phyloP scores from a whole-genome alignment of 2,113 vertebrate species.

The Pyxicephalus adspersus region DNA sequence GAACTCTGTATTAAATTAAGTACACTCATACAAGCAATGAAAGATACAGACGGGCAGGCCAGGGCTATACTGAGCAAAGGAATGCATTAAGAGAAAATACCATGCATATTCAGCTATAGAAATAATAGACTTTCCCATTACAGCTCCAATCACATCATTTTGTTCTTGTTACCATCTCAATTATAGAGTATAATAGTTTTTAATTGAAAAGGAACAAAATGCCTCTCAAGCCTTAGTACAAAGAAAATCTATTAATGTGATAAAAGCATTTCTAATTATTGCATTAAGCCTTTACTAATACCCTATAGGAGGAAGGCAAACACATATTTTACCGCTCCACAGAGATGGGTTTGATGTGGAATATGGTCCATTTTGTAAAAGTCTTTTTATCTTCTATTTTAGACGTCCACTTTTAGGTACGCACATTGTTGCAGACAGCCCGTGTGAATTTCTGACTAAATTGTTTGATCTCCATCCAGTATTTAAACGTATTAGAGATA shows the following conservation, averaged over 20 bases:
- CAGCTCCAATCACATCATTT: slow-evolving; percentile 25
- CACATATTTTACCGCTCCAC: slow-evolving; percentile 49
- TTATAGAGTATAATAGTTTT: slow-evolving; percentile 49
- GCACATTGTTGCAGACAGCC: too few species aligned
- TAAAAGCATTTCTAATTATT: slow-evolving; percentile 58
- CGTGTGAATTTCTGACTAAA: too few species aligned
- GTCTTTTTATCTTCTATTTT: slow-evolving; percentile 19
- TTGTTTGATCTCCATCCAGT: too few species aligned
- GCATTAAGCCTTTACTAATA: slow-evolving; percentile 54
- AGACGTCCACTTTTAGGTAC: not conserved
- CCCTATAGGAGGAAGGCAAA: slow-evolving; percentile 59
- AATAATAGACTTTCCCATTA: slow-evolving; percentile 57
- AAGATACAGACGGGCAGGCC: not conserved
- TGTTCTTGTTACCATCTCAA: slow-evolving; percentile 47
- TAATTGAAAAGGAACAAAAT: slow-evolving; percentile 58
- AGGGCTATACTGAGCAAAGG: not conserved
- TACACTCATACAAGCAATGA: too few species aligned
- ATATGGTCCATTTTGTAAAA: slow-evolving; percentile 30
- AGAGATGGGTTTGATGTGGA: slow-evolving; percentile 16
- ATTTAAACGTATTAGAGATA: too few species aligned
- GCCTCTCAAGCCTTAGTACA: slow-evolving; percentile 48
- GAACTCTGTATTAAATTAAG: too few species aligned
- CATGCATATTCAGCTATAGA: not conserved
- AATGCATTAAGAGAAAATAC: not conserved
- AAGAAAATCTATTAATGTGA: slow-evolving; percentile 49